Percentiles rank a stretch among this genome's conserved stretches.
Conservation (phyloP, 2,888 invertebrate species). For the Gibbula magus region DNA sequence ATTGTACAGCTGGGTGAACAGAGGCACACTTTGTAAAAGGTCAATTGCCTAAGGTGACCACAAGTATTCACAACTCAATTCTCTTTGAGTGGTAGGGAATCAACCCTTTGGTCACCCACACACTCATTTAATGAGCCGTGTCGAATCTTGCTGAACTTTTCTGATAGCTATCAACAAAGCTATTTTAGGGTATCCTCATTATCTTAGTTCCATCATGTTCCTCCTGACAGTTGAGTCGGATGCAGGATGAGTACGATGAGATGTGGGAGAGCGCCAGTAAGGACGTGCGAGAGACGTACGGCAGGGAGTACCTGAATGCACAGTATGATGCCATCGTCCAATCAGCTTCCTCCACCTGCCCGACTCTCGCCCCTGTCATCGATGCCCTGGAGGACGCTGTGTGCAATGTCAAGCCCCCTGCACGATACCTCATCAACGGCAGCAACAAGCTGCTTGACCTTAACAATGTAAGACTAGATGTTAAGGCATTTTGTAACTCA, state of each 20-base stretch:
- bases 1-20: too few species aligned
- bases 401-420: slow-evolving; percentile 42
- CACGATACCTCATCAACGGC: slow-evolving; percentile 59
- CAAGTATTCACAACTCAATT: too few species aligned
- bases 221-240: slow-evolving; percentile 42
- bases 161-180: not conserved
- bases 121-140: not conserved
- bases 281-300: slow-evolving; percentile 55
- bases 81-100: too few species aligned
- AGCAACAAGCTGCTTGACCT: slow-evolving; percentile 52
- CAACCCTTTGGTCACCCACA: too few species aligned
- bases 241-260: slow-evolving; percentile 46
- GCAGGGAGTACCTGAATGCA: slow-evolving; percentile 47
- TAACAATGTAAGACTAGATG: slow-evolving; percentile 53
- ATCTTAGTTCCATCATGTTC: not conserved
- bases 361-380: slow-evolving; percentile 50
- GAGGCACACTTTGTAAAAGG: too few species aligned
- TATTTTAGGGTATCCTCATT: slow-evolving; percentile 1
- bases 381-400: slow-evolving; percentile 59
- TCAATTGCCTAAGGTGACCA: too few species aligned
- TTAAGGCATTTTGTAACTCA: not conserved
- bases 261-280: slow-evolving; percentile 49
- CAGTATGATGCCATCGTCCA: slow-evolving; percentile 29
- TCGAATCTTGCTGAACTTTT: slow-evolving; percentile 13
- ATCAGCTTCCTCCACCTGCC: slow-evolving; percentile 30